Evolutionary conservation across 1,140 invertebrate genomes (phyloP).

Genomic region (Dreissena polymorpha): DNA sequence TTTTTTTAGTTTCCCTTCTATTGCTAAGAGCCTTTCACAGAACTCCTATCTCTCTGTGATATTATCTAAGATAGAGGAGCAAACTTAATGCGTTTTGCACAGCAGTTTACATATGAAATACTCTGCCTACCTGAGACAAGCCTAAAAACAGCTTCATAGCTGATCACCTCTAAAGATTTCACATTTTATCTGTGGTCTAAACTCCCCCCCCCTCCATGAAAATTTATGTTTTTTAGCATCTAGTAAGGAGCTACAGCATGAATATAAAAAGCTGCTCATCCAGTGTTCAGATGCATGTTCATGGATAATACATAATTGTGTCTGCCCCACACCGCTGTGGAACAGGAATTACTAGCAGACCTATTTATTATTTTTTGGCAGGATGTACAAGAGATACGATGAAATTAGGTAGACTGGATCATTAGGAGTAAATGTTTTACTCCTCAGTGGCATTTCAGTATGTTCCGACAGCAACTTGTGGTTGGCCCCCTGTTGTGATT

Average conservation of each 20-base stretch:
- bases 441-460: neutral
- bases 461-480: neutral
- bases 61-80: constrained; percentile 22
- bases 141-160: neutral
- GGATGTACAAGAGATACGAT: constrained; percentile 1
- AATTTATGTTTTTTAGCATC: neutral
- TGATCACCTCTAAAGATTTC: neutral
- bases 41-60: constrained; percentile 16
- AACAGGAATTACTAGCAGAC: neutral
- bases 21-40: too few species aligned
- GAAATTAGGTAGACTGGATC: constrained; percentile 1
- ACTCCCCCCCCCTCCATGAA: neutral
- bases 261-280: too few species aligned
- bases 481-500: too few species aligned
- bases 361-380: constrained; percentile 13
- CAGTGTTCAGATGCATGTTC: too few species aligned
- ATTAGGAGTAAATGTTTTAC: constrained; percentile 9
- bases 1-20: too few species aligned
- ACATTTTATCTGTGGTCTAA: neutral
- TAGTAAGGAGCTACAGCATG: too few species aligned
- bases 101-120: constrained; percentile 23
- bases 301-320: too few species aligned
- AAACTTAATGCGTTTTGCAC: constrained; percentile 46
- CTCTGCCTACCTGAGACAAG: constrained; percentile 32
- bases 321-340: neutral